These are phyloP conservation scores for Stylophora pistillata DNA, from an alignment of 64 coral and sea anemone genomes.

Conservation along the genomic window DNA sequence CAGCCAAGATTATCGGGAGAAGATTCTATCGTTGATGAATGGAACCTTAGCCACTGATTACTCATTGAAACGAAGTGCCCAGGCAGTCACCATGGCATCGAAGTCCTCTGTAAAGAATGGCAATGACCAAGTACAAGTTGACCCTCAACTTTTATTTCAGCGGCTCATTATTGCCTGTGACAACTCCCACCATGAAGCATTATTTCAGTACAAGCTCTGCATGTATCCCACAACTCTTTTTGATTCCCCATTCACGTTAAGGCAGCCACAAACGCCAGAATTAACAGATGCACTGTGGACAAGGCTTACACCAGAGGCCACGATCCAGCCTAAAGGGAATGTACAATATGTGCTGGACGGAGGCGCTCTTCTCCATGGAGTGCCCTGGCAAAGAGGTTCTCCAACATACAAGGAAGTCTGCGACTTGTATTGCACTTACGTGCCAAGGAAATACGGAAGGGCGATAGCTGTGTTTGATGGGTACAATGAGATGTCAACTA, in stretches of 20 bases:
- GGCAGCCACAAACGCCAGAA: conserved; percentile 55
- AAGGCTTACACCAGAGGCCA: conserved; percentile 11
- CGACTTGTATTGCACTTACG: conserved; percentile 49
- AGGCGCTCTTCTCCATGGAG: conserved; percentile 58
- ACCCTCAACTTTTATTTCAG: conserved; percentile 71
- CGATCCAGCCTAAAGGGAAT: background rate
- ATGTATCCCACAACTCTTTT: conserved; percentile 59
- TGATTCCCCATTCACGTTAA: conserved; percentile 53
- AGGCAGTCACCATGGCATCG: conserved; percentile 31
- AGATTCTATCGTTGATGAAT: conserved; percentile 46
- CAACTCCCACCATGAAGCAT: conserved; percentile 5
- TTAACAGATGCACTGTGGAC: conserved; percentile 63
- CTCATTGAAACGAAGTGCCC: conserved; percentile 50
- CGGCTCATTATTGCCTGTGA: conserved; percentile 36
- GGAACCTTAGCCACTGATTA: conserved; percentile 2
- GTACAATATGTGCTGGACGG: conserved; percentile 65
- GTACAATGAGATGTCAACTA: conserved; percentile 32
- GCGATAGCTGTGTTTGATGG: conserved; percentile 60
- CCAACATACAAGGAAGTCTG: conserved; percentile 48
- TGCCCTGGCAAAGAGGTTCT: conserved; percentile 41
- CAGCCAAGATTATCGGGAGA: conserved; percentile 29
- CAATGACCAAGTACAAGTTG: conserved; percentile 44
- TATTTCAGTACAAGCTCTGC: conserved; percentile 67
- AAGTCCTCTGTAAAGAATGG: conserved; percentile 35
- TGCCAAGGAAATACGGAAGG: conserved; percentile 33